phyloP scores from a whole-genome alignment of 2,888 invertebrate genomes.

The Mythimna ferrago region DNA sequence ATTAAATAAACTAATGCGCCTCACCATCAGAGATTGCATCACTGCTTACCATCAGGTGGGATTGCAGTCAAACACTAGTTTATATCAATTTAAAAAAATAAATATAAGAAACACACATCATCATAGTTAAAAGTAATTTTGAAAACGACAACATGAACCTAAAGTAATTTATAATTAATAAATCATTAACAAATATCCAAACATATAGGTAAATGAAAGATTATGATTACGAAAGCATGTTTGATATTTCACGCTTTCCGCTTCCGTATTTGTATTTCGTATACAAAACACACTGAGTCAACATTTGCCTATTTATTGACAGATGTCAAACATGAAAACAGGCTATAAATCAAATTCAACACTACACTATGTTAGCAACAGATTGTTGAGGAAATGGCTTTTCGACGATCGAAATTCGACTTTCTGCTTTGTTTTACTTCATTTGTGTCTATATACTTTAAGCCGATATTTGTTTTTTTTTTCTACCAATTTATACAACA shows the following conservation, averaged over 20 bases:
- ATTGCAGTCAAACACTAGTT: too few relatives aligned
- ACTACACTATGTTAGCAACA: conserved; percentile 23
- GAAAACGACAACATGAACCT: too few relatives aligned
- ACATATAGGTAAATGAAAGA: background rate
- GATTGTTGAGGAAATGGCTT: conserved; percentile 29
- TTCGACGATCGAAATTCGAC: conserved; percentile 9
- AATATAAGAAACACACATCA: too few relatives aligned
- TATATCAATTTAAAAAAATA: too few relatives aligned
- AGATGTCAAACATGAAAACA: conserved; percentile 34
- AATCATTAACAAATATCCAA: background rate
- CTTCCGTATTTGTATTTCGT: conserved; percentile 23
- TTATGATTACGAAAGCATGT: conserved; percentile 11
- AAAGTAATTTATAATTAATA: background rate
- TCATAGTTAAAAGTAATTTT: too few relatives aligned
- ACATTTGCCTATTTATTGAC: conserved; percentile 34
- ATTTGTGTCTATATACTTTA: background rate
- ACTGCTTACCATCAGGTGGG: too few relatives aligned
- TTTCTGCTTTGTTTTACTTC: conserved; percentile 16
- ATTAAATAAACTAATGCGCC: too few relatives aligned
- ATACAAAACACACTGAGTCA: conserved; percentile 4
- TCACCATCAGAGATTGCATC: too few relatives aligned
- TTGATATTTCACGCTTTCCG: background rate
- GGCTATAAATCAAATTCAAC: conserved; percentile 38
- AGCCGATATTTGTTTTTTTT: conserved; percentile 3
- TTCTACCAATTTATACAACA: too few relatives aligned